These are phyloP conservation scores for Gopherus flavomarginatus DNA, from an alignment of 2,113 vertebrate genomes.

Conservation along the genomic window DNA sequence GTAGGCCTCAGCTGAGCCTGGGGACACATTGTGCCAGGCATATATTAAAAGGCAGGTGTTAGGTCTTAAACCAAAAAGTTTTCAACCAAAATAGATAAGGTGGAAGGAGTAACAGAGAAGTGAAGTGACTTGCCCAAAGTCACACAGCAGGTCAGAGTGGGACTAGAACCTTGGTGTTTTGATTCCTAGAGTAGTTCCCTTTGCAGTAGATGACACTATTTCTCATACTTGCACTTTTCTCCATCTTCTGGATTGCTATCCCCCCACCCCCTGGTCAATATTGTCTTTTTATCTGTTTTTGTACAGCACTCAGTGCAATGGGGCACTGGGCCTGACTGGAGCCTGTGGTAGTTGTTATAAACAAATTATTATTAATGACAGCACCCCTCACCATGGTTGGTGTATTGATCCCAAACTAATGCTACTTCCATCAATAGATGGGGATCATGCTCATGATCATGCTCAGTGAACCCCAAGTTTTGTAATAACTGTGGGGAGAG, in stretches of 20 bases:
- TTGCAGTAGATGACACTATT: accelerated
- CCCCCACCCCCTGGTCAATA: accelerated
- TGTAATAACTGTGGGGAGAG: too few relatives aligned
- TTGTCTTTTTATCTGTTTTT: neutral
- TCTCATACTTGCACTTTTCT: neutral
- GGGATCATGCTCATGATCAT: neutral
- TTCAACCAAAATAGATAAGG: neutral
- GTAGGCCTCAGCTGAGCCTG: neutral
- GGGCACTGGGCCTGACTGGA: neutral
- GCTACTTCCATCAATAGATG: neutral
- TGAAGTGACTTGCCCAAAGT: accelerated
- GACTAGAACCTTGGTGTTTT: accelerated
- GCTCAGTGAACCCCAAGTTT: neutral
- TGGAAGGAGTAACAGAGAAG: accelerated
- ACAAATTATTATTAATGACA: neutral
- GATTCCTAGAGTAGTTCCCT: accelerated
- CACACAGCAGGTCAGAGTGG: neutral
- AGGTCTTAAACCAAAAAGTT: neutral
- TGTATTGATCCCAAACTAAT: neutral
- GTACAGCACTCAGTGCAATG: neutral
- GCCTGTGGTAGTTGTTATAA: neutral
- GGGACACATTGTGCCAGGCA: neutral
- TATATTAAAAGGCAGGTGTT: neutral
- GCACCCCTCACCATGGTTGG: neutral
- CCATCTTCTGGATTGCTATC: accelerated